Base-by-base conservation (phyloP, 1,140 invertebrate species). In the Teleogryllus occipitalis region DNA sequence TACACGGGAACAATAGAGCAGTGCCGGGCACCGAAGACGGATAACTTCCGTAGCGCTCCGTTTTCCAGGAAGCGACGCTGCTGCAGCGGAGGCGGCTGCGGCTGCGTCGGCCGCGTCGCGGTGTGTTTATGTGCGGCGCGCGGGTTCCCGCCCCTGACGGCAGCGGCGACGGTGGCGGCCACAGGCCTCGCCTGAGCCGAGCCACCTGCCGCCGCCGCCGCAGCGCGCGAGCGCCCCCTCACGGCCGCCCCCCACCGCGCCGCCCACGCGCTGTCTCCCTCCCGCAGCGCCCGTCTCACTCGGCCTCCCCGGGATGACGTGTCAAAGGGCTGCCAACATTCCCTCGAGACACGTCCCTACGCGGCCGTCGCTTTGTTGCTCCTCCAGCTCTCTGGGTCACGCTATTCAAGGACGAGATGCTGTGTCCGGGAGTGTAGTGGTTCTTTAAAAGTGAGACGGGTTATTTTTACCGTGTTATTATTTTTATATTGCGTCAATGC, bases 261-360 rank as follows among this genome's bases (percentile, higher is more conserved):
- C 54, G 10, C 54, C 10, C 54, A 14, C 54, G 54, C 18, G 54
- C 54, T 14, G 54, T 14, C 54, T 10, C 54, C 54, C 10, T 65
- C 54, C 18, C 10, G 27, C 27, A 39, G 27, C 27, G 27, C 27
- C 27, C 27, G 27, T 65, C 54, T 65, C 54, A 10, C 18, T 65
- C 54, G 54, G 10, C 18, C 54, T 65, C 54, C 54, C 18, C 54
- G 10, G 54, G 54, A 65, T 65, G 54, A 65, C 54, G 54, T 65
- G 54, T 65, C 54, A 65, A 65, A 65, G 54, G 54, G 54, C 54
- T 65, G 54, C 54, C 54, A 65, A 65, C 54, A 65, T 65, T 65
- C 54, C 54, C 54, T 65, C 54, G 54, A 65, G 54, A 65, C 54
- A 65, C 54, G 54, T 65, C 54, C 18, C 10, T 65, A 18, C 10